Conservation (phyloP, 1,140 invertebrate species). For the Diorhabda carinulata region DNA sequence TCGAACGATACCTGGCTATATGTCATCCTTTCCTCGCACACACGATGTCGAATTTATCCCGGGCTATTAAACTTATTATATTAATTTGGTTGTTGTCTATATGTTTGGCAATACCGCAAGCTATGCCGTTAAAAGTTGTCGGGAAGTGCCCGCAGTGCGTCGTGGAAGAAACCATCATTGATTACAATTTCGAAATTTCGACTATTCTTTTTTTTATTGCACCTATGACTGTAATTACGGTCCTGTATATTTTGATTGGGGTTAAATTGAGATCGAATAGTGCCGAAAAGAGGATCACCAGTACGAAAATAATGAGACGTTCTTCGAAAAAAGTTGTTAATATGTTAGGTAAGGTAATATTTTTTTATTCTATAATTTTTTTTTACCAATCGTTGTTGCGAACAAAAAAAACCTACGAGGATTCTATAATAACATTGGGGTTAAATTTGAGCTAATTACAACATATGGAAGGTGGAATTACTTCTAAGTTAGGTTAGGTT, state of each 20-base stretch:
- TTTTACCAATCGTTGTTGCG: too few species aligned
- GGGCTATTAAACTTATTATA: conserved; percentile 71
- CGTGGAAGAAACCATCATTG: conserved; percentile 57
- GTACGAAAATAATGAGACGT: conserved; percentile 44
- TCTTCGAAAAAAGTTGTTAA: conserved; percentile 55
- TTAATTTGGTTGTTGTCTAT: conserved; percentile 68
- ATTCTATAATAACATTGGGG: too few species aligned
- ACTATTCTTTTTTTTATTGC: conserved; percentile 80
- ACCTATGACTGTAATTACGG: conserved; percentile 82
- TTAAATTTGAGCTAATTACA: too few species aligned
- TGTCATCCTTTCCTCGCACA: conserved; percentile 77
- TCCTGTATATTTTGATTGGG: conserved; percentile 80
- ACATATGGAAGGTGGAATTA: too few species aligned
- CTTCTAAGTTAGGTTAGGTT: too few species aligned
- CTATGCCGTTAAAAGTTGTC: conserved; percentile 61
- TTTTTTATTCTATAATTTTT: too few species aligned
- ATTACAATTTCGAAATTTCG: conserved; percentile 77
- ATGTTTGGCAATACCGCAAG: conserved; percentile 74
- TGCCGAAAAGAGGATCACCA: conserved; percentile 49
- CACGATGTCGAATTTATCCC: conserved; percentile 77
- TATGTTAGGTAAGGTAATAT: conserved; percentile 53
- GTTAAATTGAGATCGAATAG: conserved; percentile 64
- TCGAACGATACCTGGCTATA: conserved; percentile 81
- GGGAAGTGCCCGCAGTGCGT: conserved; percentile 41
- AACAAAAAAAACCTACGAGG: too few species aligned